Conservation (phyloP, 2,113 vertebrate species). For the Nesoenas mayeri region DNA sequence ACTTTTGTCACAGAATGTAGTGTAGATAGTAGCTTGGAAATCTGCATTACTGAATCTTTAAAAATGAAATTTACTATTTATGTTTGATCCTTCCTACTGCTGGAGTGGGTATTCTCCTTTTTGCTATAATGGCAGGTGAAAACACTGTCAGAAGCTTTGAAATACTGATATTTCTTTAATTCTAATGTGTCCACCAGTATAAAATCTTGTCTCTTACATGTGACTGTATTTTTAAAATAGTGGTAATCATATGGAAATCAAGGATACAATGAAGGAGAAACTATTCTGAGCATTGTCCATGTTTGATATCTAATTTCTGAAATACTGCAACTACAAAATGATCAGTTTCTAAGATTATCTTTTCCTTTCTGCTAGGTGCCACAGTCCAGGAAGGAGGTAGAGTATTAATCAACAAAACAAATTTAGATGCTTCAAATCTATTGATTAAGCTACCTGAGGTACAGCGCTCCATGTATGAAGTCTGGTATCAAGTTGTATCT, state of each 20-base stretch:
- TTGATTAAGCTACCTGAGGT: slow-evolving; percentile 80
- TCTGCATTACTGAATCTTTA: neutral
- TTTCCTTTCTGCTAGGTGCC: slow-evolving; percentile 74
- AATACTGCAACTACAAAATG: neutral
- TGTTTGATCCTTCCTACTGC: neutral
- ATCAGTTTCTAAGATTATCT: neutral
- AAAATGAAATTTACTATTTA: neutral
- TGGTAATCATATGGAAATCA: neutral
- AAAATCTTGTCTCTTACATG: neutral
- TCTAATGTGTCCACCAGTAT: neutral
- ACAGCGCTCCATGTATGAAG: slow-evolving; percentile 79
- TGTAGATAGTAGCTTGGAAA: neutral
- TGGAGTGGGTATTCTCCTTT: neutral
- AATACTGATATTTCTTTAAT: neutral
- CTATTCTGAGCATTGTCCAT: neutral
- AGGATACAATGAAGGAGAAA: neutral
- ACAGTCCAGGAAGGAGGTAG: slow-evolving; percentile 82
- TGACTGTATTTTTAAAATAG: neutral
- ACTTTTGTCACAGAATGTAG: neutral
- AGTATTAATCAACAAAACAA: slow-evolving; percentile 80
- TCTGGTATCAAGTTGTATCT: slow-evolving; percentile 87
- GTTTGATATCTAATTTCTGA: neutral
- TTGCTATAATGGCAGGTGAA: neutral
- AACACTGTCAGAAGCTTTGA: neutral
- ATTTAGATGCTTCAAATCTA: slow-evolving; percentile 88